Evolutionary conservation across 2,797 vertebrate species (phyloP).

Genomic region (Molossus alvarezi): DNA sequence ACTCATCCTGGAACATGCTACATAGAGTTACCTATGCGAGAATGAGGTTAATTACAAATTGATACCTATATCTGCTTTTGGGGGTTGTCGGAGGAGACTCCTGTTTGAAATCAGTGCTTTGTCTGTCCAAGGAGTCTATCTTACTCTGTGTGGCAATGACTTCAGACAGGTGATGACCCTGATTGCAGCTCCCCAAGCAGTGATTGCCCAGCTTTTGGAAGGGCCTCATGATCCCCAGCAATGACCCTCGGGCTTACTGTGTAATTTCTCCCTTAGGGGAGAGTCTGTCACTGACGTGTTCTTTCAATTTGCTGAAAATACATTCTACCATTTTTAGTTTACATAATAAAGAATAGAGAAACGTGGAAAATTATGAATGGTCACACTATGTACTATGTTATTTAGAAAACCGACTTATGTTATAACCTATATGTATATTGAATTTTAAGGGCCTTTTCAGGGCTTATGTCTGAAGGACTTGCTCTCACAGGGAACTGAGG

Average conservation of each 20-base stretch:
- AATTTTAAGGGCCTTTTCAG: not conserved
- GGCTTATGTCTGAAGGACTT: not conserved
- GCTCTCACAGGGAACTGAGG: not conserved
- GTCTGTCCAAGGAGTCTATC: not conserved
- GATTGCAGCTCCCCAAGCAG: rapidly evolving
- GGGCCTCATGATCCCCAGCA: not conserved
- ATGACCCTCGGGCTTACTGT: not conserved
- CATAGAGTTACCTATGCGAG: not conserved
- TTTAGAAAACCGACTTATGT: not conserved
- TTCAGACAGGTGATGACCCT: not conserved
- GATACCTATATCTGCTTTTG: not conserved
- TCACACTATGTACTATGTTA: not conserved
- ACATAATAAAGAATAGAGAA: not conserved
- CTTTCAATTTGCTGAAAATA: not conserved
- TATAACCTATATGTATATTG: not conserved
- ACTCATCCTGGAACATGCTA: not conserved
- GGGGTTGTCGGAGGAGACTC: not conserved
- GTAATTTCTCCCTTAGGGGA: not conserved
- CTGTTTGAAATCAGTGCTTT: not conserved
- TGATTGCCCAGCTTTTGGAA: not conserved
- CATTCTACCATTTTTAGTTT: not conserved
- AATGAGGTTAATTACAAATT: not conserved
- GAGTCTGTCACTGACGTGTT: not conserved
- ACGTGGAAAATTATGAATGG: not conserved
- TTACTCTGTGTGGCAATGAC: not conserved